phyloP scores from a whole-genome alignment of 2,113 vertebrate genomes.

The Ploceus nigricollis region DNA sequence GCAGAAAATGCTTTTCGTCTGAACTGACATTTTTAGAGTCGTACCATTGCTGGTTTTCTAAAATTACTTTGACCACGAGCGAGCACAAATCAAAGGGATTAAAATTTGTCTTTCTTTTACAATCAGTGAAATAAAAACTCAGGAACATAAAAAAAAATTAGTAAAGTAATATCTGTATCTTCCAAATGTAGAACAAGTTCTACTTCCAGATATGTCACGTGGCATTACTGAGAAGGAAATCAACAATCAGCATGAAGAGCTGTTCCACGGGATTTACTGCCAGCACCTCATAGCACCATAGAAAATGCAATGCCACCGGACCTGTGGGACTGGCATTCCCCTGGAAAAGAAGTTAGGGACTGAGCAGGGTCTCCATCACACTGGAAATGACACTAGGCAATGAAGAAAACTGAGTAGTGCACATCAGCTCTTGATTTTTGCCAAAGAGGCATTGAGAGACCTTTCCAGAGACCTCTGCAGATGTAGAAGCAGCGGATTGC shows the following conservation, averaged over 20 bases:
- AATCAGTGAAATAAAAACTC: background rate
- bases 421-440: background rate
- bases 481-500: background rate
- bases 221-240: background rate
- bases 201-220: background rate
- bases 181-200: background rate
- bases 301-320: background rate
- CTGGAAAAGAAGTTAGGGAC: background rate
- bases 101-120: background rate
- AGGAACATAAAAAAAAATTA: background rate
- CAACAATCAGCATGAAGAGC: background rate
- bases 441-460: background rate
- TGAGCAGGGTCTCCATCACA: accelerated
- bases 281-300: background rate
- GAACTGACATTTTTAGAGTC: background rate
- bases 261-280: background rate
- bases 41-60: background rate
- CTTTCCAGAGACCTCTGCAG: background rate
- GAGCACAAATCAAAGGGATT: background rate
- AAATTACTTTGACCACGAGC: background rate
- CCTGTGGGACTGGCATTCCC: accelerated
- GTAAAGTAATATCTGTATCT: background rate
- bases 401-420: background rate
- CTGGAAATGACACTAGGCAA: background rate
- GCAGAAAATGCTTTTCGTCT: background rate